Conservation (phyloP, 1,140 invertebrate species). For the Drosophila mojavensis region DNA sequence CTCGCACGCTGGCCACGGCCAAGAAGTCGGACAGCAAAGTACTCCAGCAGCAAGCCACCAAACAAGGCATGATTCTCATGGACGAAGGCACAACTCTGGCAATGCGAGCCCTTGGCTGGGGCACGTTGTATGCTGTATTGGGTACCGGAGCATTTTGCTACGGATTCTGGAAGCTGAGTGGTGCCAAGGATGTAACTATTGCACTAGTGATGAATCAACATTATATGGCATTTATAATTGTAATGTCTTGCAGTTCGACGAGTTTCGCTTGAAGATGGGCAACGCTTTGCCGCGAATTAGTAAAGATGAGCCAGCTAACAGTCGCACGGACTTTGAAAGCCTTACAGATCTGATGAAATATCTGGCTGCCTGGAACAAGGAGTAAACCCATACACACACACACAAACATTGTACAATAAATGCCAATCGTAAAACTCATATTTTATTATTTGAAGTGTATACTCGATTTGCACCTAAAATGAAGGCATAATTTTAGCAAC, state of each 20-base stretch:
- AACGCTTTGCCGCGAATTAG: conserved; percentile 89
- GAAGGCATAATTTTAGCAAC: too few species aligned
- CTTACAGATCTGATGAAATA: conserved; percentile 92
- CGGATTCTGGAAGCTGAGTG: conserved; percentile 94
- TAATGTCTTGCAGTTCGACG: conserved; percentile 85
- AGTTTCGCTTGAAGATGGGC: conserved; percentile 90
- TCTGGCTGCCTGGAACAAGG: conserved; percentile 86
- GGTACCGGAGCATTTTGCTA: conserved; percentile 93
- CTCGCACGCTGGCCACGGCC: conserved; percentile 89
- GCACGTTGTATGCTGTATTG: conserved; percentile 92
- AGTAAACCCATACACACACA: conserved; percentile 42
- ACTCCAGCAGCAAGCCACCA: conserved; percentile 92
- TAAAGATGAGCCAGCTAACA: conserved; percentile 91
- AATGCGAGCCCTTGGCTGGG: conserved; percentile 92
- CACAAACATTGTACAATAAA: conserved; percentile 13
- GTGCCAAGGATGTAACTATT: conserved; percentile 89
- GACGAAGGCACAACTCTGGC: conserved; percentile 92
- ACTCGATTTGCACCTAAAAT: conserved; percentile 7
- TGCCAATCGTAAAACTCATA: not conserved
- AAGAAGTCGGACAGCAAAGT: conserved; percentile 92
- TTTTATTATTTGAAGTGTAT: not conserved
- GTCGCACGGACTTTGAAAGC: conserved; percentile 93
- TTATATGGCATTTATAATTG: not conserved
- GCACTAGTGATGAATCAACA: not conserved
- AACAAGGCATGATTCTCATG: conserved; percentile 87